Percentiles rank a stretch among this genome's conserved stretches.
These are phyloP conservation scores for Hoplodrina blanda DNA, from an alignment of 2,888 invertebrate species.

Conservation along the genomic window DNA sequence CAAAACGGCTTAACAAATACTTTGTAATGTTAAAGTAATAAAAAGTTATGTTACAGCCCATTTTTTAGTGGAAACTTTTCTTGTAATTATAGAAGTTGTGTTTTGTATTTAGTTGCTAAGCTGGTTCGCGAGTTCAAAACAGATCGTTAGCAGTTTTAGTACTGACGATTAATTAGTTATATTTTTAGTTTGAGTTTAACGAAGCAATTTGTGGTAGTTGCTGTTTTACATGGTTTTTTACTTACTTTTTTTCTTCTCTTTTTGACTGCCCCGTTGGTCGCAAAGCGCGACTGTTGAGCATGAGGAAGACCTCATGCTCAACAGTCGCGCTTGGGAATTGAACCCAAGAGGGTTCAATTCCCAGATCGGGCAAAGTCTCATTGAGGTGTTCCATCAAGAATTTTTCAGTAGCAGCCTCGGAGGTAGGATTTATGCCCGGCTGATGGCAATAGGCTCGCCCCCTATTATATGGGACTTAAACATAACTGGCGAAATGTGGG, in stretches of 20 bases:
- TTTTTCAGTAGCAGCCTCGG: too few species aligned
- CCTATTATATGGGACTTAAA: too few species aligned
- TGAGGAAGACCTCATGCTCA: too few species aligned
- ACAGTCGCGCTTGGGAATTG: too few species aligned
- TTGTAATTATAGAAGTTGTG: slow-evolving; percentile 6
- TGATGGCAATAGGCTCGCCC: too few species aligned
- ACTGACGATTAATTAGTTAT: not conserved
- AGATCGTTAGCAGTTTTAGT: slow-evolving; percentile 2
- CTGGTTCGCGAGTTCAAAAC: slow-evolving; percentile 9
- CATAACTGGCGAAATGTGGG: too few species aligned
- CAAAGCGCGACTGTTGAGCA: too few species aligned
- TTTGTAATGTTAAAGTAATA: slow-evolving; percentile 29
- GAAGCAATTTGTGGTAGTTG: not conserved
- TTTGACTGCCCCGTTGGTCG: too few species aligned
- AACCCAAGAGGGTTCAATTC: too few species aligned
- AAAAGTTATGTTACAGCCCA: slow-evolving; percentile 9
- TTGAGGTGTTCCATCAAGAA: too few species aligned
- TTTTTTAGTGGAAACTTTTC: slow-evolving; percentile 19
- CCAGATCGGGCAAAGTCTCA: too few species aligned
- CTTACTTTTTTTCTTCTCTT: not conserved
- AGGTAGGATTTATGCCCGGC: too few species aligned
- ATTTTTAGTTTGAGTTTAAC: slow-evolving; percentile 29
- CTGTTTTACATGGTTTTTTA: not conserved
- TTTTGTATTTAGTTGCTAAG: slow-evolving; percentile 9
- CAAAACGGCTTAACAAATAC: slow-evolving; percentile 43